phyloP scores from a whole-genome alignment of 2,888 invertebrate species.

The Tortricodes alternella region DNA sequence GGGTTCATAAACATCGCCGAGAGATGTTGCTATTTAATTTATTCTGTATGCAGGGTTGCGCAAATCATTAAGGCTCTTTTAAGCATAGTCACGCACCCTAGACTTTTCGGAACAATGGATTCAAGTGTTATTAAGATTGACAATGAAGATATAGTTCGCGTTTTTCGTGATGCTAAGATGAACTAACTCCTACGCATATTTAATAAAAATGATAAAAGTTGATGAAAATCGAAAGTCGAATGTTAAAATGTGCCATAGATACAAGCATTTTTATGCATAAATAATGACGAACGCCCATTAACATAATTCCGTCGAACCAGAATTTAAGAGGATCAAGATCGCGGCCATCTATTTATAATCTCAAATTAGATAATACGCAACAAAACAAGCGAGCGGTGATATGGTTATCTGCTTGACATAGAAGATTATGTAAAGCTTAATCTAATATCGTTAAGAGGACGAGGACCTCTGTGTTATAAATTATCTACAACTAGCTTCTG shows the following conservation, averaged over 20 bases:
- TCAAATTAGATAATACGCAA: conserved; percentile 1
- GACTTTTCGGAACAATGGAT: not conserved
- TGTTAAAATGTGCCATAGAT: too few relatives aligned
- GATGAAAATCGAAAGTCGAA: too few relatives aligned
- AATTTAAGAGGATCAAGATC: not conserved
- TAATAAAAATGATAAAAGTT: too few relatives aligned
- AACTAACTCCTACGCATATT: not conserved
- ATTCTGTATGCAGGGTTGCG: too few relatives aligned
- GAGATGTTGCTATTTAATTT: too few relatives aligned
- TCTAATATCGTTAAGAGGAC: not conserved
- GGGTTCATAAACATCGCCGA: too few relatives aligned
- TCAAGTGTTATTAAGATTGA: not conserved
- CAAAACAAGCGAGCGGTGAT: not conserved
- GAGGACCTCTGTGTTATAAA: too few relatives aligned
- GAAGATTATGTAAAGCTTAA: conserved; percentile 4
- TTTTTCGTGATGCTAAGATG: not conserved
- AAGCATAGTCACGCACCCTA: not conserved
- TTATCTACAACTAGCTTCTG: not conserved
- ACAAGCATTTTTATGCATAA: too few relatives aligned
- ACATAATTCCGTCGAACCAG: not conserved
- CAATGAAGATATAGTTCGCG: not conserved
- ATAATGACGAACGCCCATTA: too few relatives aligned
- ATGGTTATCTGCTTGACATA: conserved; percentile 8
- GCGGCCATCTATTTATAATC: not conserved
- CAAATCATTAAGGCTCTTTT: not conserved